Base-by-base conservation (phyloP, 2,113 vertebrate species). In the Colistium nudipinnis region DNA sequence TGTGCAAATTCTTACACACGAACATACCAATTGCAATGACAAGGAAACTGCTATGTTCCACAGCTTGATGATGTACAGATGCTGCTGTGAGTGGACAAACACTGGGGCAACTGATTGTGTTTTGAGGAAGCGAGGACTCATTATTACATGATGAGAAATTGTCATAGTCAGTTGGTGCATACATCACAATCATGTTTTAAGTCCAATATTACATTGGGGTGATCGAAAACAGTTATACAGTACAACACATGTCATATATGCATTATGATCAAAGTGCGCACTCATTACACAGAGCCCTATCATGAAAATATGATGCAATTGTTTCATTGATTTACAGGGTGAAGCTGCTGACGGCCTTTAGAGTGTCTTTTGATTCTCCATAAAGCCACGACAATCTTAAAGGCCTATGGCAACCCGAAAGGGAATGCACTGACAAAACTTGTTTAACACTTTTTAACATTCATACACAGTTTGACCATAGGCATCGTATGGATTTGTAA, bases 401-500 rank as follows among this genome's bases (percentile, higher is more conserved):
- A 53, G 47, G 27, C 52, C 24, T 16, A 1, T 20, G 33, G 67
- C 20, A 35, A 7, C 48, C 36, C 33, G 24, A 1, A 59, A 51
- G 1, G 49, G 14, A 55, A 13, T 4, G 16, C 31, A 22, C 33
- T 14, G 17, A 48, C 13, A 6, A 41, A 49, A 52, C 31, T 10
- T 13, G 41, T 24, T 55, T 30, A 30, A 14, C 38, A 41, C 52
- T 62, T 47, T 55, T 43, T 48, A 62, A 69, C 20, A 33, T 61
- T 38, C 44, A 27, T 61, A 36, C 24, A 30, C 11, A 38, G 9
- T 47, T 41, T 36, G 27, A 75, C 27, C n/a, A 6, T 6, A 1
- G 13, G 12, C 13, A 54, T 68, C 14, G 5, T 20, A 20, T 45
- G 24, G 7, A 38, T 20, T 62, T 74, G 28, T 27, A 24, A 53